phyloP scores from a whole-genome alignment of 1,140 invertebrate genomes.

The Drosophila kohkoa region DNA sequence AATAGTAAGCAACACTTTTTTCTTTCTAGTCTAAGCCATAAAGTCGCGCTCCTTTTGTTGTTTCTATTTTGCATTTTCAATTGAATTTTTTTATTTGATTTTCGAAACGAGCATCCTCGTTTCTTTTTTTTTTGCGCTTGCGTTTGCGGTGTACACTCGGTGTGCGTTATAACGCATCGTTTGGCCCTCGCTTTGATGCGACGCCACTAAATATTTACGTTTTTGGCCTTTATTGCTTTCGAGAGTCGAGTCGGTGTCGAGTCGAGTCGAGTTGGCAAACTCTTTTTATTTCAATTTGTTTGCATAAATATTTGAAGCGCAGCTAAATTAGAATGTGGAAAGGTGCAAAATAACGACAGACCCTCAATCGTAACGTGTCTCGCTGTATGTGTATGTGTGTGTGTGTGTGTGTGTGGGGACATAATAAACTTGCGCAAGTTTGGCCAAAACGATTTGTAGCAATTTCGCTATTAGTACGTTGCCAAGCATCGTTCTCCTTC shows the following conservation, averaged over 20 bases:
- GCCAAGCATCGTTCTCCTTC: neutral
- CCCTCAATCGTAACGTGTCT: slow-evolving; percentile 12
- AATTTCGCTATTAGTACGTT: slow-evolving; percentile 78
- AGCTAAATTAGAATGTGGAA: slow-evolving; percentile 78
- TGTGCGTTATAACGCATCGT: slow-evolving; percentile 30
- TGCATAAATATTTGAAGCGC: slow-evolving; percentile 80
- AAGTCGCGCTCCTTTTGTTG: neutral
- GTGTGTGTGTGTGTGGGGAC: slow-evolving; percentile 24
- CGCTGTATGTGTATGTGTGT: slow-evolving; percentile 23
- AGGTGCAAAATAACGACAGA: slow-evolving; percentile 62
- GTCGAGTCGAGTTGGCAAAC: slow-evolving; percentile 39
- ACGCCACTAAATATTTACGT: slow-evolving; percentile 73
- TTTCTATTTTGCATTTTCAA: slow-evolving; percentile 5
- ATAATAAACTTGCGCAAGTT: slow-evolving; percentile 78
- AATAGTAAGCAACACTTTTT: neutral
- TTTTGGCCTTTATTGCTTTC: slow-evolving; percentile 75
- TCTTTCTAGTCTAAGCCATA: neutral
- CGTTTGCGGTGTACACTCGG: slow-evolving; percentile 2
- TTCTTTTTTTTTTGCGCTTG: neutral
- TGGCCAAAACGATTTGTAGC: slow-evolving; percentile 83
- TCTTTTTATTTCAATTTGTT: slow-evolving; percentile 83
- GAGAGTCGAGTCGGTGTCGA: slow-evolving; percentile 48
- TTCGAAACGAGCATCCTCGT: neutral
- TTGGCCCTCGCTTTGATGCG: slow-evolving; percentile 22
- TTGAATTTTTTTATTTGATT: slow-evolving; percentile 5